Evolutionary conservation across 2,888 invertebrate genomes (phyloP).

Genomic region (Monopis laevigella): DNA sequence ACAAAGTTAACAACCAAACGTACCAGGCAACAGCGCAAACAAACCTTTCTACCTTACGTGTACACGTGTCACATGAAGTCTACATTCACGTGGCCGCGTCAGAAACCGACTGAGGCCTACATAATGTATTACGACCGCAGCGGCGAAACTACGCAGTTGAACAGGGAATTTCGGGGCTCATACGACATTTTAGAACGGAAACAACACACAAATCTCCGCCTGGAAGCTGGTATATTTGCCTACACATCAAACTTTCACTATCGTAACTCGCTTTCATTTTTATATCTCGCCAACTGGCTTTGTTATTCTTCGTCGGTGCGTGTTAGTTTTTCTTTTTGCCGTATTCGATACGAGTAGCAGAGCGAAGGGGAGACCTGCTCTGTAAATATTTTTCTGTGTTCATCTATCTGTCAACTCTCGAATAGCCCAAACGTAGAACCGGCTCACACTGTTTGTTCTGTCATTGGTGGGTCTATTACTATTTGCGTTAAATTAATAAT

Average conservation of each 20-base stretch:
- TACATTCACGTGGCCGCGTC: conserved; percentile 53
- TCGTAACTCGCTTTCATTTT: conserved; percentile 62
- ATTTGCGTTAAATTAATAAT: too few species aligned
- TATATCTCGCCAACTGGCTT: conserved; percentile 49
- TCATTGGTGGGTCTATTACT: too few species aligned
- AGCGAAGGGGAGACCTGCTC: conserved; percentile 4
- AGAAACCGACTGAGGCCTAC: conserved; percentile 26
- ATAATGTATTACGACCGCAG: conserved; percentile 15
- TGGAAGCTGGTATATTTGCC: conserved; percentile 61
- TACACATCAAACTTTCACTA: conserved; percentile 68
- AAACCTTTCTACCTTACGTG: too few species aligned
- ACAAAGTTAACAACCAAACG: too few species aligned
- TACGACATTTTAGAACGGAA: conserved; percentile 43
- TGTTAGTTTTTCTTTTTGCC: conserved; percentile 31
- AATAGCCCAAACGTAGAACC: too few species aligned
- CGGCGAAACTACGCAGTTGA: conserved; percentile 31
- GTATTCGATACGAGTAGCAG: conserved; percentile 10
- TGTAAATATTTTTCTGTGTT: conserved; percentile 5
- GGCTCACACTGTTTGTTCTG: too few species aligned
- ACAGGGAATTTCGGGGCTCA: conserved; percentile 37
- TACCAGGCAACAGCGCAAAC: too few species aligned
- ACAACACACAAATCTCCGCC: conserved; percentile 59
- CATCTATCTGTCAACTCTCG: too few species aligned
- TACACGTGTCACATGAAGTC: conserved; percentile 47
- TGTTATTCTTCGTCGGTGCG: conserved; percentile 40